These are phyloP conservation scores for Etheostoma nigrum DNA, from an alignment of 2,797 vertebrate genomes.

Conservation along the genomic window DNA sequence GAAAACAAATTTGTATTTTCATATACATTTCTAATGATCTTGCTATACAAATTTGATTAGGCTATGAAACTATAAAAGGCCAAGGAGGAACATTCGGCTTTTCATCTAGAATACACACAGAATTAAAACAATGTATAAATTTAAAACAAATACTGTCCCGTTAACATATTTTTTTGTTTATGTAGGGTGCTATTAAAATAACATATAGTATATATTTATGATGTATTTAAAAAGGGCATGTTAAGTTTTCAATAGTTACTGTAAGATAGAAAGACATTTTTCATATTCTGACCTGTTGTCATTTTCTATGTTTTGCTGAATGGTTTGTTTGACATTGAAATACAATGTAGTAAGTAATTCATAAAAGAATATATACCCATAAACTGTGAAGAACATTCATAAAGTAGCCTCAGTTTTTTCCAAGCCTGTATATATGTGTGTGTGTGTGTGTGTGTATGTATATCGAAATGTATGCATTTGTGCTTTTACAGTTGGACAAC, in stretches of 20 bases:
- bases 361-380: background rate
- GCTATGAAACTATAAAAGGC: background rate
- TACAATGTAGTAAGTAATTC: background rate
- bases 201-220: no score
- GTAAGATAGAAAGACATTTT: background rate
- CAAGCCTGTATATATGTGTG: no score
- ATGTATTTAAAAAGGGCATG: background rate
- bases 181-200: no score
- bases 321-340: slow-evolving; percentile 1
- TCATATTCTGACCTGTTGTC: background rate
- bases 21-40: background rate
- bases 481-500: background rate
- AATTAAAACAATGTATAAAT: background rate
- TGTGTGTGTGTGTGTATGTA: no score
- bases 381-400: slow-evolving; percentile 1
- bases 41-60: background rate
- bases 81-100: background rate
- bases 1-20: background rate
- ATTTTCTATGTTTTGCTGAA: background rate
- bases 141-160: background rate
- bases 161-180: background rate
- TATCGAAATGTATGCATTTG: background rate
- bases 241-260: background rate
- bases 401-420: background rate
- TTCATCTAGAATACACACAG: background rate